Evolutionary conservation across 1,140 invertebrate genomes (phyloP), one percentile per base, ranked within the genome.

Genomic region (Cyclargus thomasi): DNA sequence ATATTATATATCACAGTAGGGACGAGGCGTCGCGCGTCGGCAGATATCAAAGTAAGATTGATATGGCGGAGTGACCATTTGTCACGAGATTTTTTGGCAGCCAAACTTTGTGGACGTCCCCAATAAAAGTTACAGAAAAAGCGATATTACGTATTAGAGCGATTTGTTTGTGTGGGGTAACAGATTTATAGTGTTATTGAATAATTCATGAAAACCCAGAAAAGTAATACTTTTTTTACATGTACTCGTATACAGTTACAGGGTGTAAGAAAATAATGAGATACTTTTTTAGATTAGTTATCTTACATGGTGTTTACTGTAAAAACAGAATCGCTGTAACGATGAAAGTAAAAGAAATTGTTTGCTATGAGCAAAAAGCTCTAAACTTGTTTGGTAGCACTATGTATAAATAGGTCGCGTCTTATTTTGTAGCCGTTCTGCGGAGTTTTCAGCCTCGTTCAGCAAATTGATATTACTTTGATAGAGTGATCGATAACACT

Each of bases 401-500:
- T n/a, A n/a, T n/a, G 6, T 3, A n/a, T 55, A 59, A 59, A 11
- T 59, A 20, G 55, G 55, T 59, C 55, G 21, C 55, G 55, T 22
- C 4, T 18, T 59, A 59, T 59, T 11, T 59, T 20, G 18, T 59
- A 59, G 18, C 4, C 18, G 55, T 59, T 22, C 18, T 59, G 55
- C 55, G 55, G 55, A 59, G 10, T 59, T 59, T 59, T 59, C 18
- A 59, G 20, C 55, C 55, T 59, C 55, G 18, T 7, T 59, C 55
- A 3, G 20, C 18, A 59, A 59, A 59, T 59, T 59, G 55, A 59
- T 59, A 22, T 59, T 59, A 59, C 55, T 59, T 20, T 18, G 55
- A 59, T 59, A 59, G 55, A 59, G 17, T 59, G 55, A 11, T 20
- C 55, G 55, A 59, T 59, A 59, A 59, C n/a, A 55, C 53, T 59